Base-by-base conservation (phyloP, 2,888 invertebrate species). In the Epiblema foenella region DNA sequence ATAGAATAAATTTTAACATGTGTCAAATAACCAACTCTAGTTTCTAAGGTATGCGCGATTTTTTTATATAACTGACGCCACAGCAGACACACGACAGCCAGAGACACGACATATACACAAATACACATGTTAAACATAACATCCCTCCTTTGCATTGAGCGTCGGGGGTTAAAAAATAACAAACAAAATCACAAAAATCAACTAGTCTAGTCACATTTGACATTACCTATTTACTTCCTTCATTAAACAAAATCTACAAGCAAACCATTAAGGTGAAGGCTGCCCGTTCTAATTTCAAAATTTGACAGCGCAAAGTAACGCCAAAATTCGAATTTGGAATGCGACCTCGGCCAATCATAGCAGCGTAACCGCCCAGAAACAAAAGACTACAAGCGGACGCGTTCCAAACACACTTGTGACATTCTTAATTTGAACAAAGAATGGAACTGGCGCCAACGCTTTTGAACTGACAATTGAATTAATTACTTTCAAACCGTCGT, bases 291-390 rank as follows among this genome's bases (percentile, higher is more conserved):
- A 77, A 79, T 83, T 82, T 74, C 78, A 79, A 84, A 83, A 78
- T 75, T 74, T 73, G 73, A 74, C 75, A 74, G 76, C 73, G 74
- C 72, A 76, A 72, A 78, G 78, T 74, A 78, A 81, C 81, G 75
- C 75, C 75, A 58, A 73, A 73, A 79, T 77, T 77, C 20, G 75
- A 77, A 77, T 70, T 74, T 69, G 78, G 80, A 77, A 83, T 82
- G 79, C 70, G 85, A 71, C 84, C 84, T 84, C 79, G 80, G 42
- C 49, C 70, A 68, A 75, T 74, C 76, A 76, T 74, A 73, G 76
- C 78, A 77, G 78, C 79, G 75, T 77, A 59, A 69, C 20, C 52
- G 59, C 17, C 39, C 15, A 18, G 20, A 37, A 11, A 39, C 12
- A 10, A 54, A 64, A 70, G 12, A 52, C 42, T 33, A 9, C 11